Percentiles rank a stretch among this genome's conserved stretches.
phyloP scores from a whole-genome alignment of 2,113 vertebrate genomes.

The Pogonocichla stellata region DNA sequence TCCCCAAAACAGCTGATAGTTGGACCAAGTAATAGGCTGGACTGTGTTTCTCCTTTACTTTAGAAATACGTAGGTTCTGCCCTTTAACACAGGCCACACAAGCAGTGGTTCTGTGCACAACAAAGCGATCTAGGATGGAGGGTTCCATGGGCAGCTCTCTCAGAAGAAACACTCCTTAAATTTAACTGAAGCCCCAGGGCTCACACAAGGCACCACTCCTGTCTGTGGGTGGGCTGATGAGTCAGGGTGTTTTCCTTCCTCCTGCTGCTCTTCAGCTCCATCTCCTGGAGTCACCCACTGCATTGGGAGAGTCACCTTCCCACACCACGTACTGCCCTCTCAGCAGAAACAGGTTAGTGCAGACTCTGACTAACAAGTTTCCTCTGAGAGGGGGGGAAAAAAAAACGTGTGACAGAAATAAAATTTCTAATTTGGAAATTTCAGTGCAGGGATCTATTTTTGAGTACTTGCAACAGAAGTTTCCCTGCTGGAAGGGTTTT shows the following conservation, averaged over 20 bases:
- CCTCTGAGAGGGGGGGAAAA: background rate
- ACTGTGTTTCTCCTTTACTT: background rate
- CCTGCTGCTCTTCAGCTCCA: conserved; percentile 16
- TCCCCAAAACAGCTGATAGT: background rate
- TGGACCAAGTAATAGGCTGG: background rate
- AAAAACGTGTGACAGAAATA: background rate
- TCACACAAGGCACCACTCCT: background rate
- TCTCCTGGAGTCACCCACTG: background rate
- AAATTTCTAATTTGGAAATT: background rate
- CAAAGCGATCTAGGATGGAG: background rate
- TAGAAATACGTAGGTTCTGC: background rate
- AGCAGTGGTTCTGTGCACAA: background rate
- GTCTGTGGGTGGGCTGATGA: background rate
- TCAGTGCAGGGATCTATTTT: background rate
- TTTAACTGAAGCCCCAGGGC: background rate
- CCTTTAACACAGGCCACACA: background rate
- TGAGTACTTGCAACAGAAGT: background rate
- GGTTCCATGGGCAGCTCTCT: background rate
- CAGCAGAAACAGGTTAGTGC: background rate
- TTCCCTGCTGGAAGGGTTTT: background rate
- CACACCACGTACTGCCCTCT: background rate
- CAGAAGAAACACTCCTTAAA: background rate
- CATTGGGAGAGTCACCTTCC: background rate
- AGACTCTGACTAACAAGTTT: background rate
- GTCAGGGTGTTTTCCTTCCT: background rate